phyloP scores from a whole-genome alignment of 2,888 invertebrate species.

The Caenorhabditis sulstoni region DNA sequence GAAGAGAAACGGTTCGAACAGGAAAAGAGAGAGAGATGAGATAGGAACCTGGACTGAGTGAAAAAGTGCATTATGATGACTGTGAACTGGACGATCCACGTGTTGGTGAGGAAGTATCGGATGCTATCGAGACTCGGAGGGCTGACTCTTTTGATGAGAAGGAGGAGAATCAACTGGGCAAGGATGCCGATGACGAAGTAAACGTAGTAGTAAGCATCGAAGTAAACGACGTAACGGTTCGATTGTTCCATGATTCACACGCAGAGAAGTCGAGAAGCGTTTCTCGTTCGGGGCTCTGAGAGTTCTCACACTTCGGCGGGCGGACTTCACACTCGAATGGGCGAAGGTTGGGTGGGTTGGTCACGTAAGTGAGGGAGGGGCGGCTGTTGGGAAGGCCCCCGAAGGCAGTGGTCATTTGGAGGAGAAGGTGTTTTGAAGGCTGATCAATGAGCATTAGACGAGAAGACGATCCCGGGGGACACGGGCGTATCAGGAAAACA shows the following conservation, averaged over 20 bases:
- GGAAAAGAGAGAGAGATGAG: neutral
- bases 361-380: slow-evolving; percentile 34
- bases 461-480: neutral
- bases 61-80: slow-evolving; percentile 36
- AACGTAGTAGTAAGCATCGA: slow-evolving; percentile 41
- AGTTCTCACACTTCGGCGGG: slow-evolving; percentile 30
- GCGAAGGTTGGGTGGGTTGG: slow-evolving; percentile 16
- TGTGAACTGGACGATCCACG: slow-evolving; percentile 39
- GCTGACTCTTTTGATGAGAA: slow-evolving; percentile 30
- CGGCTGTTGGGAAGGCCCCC: neutral
- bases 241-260: slow-evolving; percentile 27
- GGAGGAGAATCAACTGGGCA: slow-evolving; percentile 23
- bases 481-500: neutral
- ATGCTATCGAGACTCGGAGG: slow-evolving; percentile 45
- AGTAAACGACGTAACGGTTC: slow-evolving; percentile 38
- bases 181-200: slow-evolving; percentile 40
- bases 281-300: neutral
- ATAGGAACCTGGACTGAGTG: slow-evolving; percentile 30
- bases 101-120: slow-evolving; percentile 38
- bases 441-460: slow-evolving; percentile 31
- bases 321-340: slow-evolving; percentile 34
- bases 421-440: neutral
- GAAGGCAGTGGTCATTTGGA: slow-evolving; percentile 5
- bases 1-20: neutral
- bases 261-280: neutral